phyloP scores from a whole-genome alignment of 2,797 vertebrate genomes.

The Brotula barbata region DNA sequence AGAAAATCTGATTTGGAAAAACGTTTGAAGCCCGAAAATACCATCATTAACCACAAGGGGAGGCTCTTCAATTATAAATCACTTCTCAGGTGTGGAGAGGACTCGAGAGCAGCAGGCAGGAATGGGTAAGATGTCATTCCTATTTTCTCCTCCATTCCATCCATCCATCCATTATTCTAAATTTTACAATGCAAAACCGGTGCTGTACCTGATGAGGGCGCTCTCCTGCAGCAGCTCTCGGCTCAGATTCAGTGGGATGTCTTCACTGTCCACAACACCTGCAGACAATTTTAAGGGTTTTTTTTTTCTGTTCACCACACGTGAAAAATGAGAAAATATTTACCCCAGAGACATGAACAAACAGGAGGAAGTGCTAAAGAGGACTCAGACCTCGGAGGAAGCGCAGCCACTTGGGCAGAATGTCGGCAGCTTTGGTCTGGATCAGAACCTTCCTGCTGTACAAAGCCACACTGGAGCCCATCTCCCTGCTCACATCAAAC shows the following conservation, averaged over 20 bases:
- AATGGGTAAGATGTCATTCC: too few species aligned
- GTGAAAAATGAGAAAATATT: too few species aligned
- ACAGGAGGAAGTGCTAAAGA: background rate
- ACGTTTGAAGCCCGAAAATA: too few species aligned
- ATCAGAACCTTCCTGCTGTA: conserved; percentile 96
- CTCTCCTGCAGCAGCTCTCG: conserved; percentile 97
- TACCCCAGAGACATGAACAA: background rate
- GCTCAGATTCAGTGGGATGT: conserved; percentile 96
- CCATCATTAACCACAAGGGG: too few species aligned
- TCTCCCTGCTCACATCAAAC: conserved; percentile 96
- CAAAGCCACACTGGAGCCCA: conserved; percentile 89
- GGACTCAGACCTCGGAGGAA: conserved; percentile 85
- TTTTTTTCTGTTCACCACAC: too few species aligned
- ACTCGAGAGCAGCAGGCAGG: too few species aligned
- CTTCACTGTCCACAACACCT: conserved; percentile 99
- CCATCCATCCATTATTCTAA: too few species aligned
- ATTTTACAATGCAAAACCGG: background rate
- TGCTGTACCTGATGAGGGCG: conserved; percentile 87
- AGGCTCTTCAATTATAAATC: too few species aligned
- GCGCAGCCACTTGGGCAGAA: conserved; percentile 96
- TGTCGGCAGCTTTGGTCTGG: conserved; percentile 92
- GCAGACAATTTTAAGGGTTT: too few species aligned
- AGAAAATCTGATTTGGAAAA: too few species aligned
- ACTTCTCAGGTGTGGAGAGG: too few species aligned
- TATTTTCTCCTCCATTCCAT: too few species aligned